Percentiles rank a stretch among this genome's conserved stretches.
Conservation (phyloP, 2,888 invertebrate species). For the Lasioglossum leucozonium region DNA sequence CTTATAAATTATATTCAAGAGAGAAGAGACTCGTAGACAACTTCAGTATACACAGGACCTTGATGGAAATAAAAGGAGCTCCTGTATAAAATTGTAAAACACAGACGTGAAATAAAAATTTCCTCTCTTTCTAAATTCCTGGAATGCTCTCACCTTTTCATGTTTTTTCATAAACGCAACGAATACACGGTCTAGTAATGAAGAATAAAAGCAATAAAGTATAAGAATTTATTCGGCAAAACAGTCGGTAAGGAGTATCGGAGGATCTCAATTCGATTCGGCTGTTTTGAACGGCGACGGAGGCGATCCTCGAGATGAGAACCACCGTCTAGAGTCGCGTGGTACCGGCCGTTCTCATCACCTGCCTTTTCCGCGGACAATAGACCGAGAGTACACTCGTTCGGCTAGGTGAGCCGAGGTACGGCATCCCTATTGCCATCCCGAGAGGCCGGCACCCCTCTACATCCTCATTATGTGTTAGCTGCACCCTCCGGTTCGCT, state of each 20-base stretch:
- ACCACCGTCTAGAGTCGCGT: slow-evolving; percentile 81
- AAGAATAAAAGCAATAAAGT: too few species aligned
- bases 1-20: not conserved
- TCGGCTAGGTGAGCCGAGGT: slow-evolving; percentile 80
- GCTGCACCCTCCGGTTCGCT: slow-evolving; percentile 70
- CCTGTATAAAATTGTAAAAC: not conserved
- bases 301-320: slow-evolving; percentile 68
- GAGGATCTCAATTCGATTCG: not conserved
- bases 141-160: not conserved
- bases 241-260: not conserved
- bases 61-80: not conserved
- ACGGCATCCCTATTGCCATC: slow-evolving; percentile 70
- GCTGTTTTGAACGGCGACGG: not conserved
- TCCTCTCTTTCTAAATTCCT: not conserved
- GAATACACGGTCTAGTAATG: not conserved
- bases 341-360: slow-evolving; percentile 84
- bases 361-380: slow-evolving; percentile 82
- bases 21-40: not conserved
- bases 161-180: not conserved
- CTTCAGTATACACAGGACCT: too few species aligned
- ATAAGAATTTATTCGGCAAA: too few species aligned
- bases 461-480: slow-evolving; percentile 81
- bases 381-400: slow-evolving; percentile 73
- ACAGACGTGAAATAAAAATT: not conserved
- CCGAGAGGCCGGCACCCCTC: slow-evolving; percentile 74